phyloP scores from a whole-genome alignment of 2,888 invertebrate species.

The Coelopa pilipes region DNA sequence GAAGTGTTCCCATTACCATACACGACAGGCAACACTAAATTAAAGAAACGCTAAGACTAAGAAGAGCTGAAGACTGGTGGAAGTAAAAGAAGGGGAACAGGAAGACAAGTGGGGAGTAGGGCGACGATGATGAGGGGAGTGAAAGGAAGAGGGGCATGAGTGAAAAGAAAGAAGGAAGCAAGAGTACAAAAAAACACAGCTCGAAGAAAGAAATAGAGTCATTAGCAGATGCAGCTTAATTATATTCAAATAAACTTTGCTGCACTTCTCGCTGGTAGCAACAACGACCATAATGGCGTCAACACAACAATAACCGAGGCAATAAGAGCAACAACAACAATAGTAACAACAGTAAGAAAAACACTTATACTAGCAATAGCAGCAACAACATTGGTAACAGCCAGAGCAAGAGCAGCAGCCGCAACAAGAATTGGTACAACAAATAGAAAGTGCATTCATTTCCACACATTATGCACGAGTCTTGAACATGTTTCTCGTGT shows the following conservation, averaged over 20 bases:
- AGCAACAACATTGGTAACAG: neutral
- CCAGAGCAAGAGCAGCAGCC: neutral
- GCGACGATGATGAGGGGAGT: no score
- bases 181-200: slow-evolving; percentile 4
- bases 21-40: no score
- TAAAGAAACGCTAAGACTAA: no score
- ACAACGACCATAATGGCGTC: neutral
- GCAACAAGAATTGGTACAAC: slow-evolving; percentile 19
- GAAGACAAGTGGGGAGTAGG: no score
- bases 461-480: slow-evolving; percentile 34
- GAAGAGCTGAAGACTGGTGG: no score
- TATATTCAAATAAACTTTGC: slow-evolving; percentile 31
- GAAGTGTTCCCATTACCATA: slow-evolving; percentile 17
- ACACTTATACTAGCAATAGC: no score
- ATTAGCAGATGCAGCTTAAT: slow-evolving; percentile 39
- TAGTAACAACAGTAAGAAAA: no score
- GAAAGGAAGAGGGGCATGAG: neutral
- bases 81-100: no score
- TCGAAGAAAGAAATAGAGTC: slow-evolving; percentile 19
- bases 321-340: neutral
- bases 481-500: slow-evolving; percentile 12
- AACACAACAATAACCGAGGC: neutral
- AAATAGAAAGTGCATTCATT: slow-evolving; percentile 39
- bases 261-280: slow-evolving; percentile 14
- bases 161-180: neutral